phyloP scores from a whole-genome alignment of 2,113 vertebrate species.

The Chascanopsetta lugubris region DNA sequence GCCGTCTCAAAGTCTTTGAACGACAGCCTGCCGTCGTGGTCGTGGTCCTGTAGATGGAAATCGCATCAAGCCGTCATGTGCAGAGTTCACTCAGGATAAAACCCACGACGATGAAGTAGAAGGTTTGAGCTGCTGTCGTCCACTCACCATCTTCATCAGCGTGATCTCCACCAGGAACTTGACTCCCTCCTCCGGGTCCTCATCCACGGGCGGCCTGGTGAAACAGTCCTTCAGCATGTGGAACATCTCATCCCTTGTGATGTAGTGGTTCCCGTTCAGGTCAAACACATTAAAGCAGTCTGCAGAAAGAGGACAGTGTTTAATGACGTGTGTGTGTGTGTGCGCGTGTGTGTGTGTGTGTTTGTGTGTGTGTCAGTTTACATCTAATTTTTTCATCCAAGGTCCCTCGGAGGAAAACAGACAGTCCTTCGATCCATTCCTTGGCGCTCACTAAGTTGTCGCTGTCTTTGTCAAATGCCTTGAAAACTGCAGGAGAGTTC shows the following conservation, averaged over 20 bases:
- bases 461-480: slow-evolving; percentile 88
- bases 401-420: slow-evolving; percentile 90
- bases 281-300: slow-evolving; percentile 94
- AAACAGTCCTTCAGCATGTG: slow-evolving; percentile 92
- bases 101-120: not conserved
- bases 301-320: slow-evolving; percentile 51
- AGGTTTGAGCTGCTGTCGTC: not conserved
- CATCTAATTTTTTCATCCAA: slow-evolving; percentile 93
- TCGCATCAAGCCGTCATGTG: too few relatives aligned
- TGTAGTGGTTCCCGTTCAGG: slow-evolving; percentile 88
- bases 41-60: slow-evolving; percentile 82
- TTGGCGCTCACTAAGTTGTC: slow-evolving; percentile 80
- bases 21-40: slow-evolving; percentile 91
- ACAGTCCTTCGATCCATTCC: slow-evolving; percentile 92
- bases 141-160: slow-evolving; percentile 91
- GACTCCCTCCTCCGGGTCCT: slow-evolving; percentile 91
- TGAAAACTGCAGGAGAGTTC: slow-evolving; percentile 83
- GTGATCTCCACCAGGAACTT: slow-evolving; percentile 94
- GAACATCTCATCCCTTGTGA: slow-evolving; percentile 93
- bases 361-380: slow-evolving; percentile 66
- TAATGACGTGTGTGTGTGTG: not conserved
- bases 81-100: not conserved
- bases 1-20: slow-evolving; percentile 88
- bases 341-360: not conserved
- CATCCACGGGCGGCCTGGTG: slow-evolving; percentile 86